A percentile compares a stretch with the other conserved stretches of the same genome.
Evolutionary conservation across 2,888 invertebrate genomes (phyloP).

Genomic region (Metacarcinus magister): DNA sequence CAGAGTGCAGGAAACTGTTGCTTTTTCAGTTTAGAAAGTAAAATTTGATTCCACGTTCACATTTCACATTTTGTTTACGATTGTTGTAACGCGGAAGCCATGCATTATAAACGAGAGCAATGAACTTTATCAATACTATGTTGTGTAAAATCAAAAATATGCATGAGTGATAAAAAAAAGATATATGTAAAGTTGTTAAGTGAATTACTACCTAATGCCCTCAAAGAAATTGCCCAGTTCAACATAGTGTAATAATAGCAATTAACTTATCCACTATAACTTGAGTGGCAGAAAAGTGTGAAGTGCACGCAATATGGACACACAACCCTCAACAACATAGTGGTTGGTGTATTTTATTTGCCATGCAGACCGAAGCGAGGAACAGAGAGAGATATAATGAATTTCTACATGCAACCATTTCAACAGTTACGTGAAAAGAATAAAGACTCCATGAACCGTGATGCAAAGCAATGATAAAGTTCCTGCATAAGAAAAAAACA

Average conservation of each 20-base stretch:
- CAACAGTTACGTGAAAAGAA: background rate
- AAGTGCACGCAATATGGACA: background rate
- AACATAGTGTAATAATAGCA: background rate
- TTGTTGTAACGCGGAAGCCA: background rate
- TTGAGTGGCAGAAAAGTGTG: background rate
- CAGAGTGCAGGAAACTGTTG: constrained; percentile 1
- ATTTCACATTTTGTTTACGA: background rate
- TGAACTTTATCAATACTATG: background rate
- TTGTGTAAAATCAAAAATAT: background rate
- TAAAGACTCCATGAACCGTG: background rate
- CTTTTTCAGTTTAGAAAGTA: constrained; percentile 27
- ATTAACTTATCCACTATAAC: background rate
- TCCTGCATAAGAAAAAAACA: background rate
- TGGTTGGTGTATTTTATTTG: background rate
- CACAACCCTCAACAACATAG: background rate
- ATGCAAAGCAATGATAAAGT: background rate
- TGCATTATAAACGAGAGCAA: background rate
- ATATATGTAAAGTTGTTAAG: background rate
- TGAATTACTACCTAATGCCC: background rate
- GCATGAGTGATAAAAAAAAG: background rate
- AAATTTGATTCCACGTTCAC: background rate
- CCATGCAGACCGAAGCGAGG: background rate
- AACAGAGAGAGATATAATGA: background rate
- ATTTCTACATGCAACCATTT: background rate
- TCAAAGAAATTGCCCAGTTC: background rate